A percentile compares a stretch with the other conserved stretches of the same genome.
phyloP scores from a whole-genome alignment of 2,797 vertebrate genomes.

The Microctenopoma lineatum region DNA sequence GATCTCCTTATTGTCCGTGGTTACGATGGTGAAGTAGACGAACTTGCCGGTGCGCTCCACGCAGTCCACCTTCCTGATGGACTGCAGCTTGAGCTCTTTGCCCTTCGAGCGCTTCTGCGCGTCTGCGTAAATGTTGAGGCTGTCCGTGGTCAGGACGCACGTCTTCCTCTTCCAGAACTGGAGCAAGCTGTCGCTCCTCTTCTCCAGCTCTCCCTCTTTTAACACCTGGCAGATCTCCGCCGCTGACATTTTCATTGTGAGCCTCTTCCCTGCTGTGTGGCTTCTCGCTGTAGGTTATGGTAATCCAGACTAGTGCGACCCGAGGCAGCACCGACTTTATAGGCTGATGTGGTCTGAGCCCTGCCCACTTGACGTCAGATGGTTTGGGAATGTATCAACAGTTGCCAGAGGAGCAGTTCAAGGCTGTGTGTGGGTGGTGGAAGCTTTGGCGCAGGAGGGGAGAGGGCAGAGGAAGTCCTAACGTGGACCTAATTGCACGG shows the following conservation, averaged over 20 bases:
- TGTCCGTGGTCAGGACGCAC: constrained; percentile 93
- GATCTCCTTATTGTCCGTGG: constrained; percentile 94
- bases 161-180: constrained; percentile 97
- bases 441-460: constrained; percentile 51
- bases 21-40: constrained; percentile 98
- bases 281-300: constrained; percentile 17
- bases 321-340: constrained; percentile 49
- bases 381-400: constrained; percentile 73
- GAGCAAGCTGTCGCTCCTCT: constrained; percentile 95
- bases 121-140: constrained; percentile 91
- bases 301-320: constrained; percentile 76
- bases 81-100: constrained; percentile 94
- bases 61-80: constrained; percentile 95
- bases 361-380: constrained; percentile 80
- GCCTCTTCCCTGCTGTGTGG: constrained; percentile 44
- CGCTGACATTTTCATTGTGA: constrained; percentile 80
- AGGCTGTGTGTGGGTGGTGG: constrained; percentile 76
- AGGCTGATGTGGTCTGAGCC: constrained; percentile 6
- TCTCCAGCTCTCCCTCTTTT: constrained; percentile 96
- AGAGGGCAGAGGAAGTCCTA: constrained; percentile 66
- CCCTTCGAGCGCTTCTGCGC: constrained; percentile 86
- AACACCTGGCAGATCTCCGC: constrained; percentile 84
- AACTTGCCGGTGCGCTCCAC: constrained; percentile 97
- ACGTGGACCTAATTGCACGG: constrained; percentile 66
- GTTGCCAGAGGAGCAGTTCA: constrained; percentile 75